Evolutionary conservation across 2,113 vertebrate genomes (phyloP), one percentile per base, ranked within the genome.

Genomic region (Takifugu bimaculatus): DNA sequence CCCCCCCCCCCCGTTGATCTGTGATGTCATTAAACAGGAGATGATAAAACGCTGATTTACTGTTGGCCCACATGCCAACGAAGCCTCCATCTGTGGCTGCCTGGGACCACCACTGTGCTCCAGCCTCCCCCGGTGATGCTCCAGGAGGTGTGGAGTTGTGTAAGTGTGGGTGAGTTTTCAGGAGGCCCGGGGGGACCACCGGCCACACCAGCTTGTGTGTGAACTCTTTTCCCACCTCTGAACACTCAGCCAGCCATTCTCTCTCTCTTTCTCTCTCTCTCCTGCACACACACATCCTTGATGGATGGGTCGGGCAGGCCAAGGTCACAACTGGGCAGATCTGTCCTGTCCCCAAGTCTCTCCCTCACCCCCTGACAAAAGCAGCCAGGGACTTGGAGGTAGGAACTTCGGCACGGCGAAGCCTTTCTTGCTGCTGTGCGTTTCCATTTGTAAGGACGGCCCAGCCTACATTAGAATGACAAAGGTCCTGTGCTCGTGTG

Each of bases 301-400:
- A 92, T 91, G 90, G 90, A 92, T 91, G 85, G 89, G 79, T 84
- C 87, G 85, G 82, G 77, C 84, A 88, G 87, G 82, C 86, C 87
- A 90, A 89, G 91, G 89, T 91, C 86, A 72, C 79, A 84, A 89
- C 82, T 90, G 81, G 85, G 82, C 85, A 88, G 85, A 90, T 92
- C 86, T 63, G 85, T 89, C 87, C 84, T 89, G 85, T 86, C 77
- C 81, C 62, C 54, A 62, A 68, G 64, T 80, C 75, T 81, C 74
- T 81, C 69, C 55, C 70, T 81, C 74, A 73, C 65, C 45, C 57
- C 72, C 75, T 82, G 81, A 89, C 86, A 87, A 88, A 86, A 77
- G 84, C 79, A 77, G 83, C 55, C 74, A 88, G 79, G 78, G 84
- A 85, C 80, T 69, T 85, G 70, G 86, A 91, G 80, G 85, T 88